phyloP scores from a whole-genome alignment of 2,797 vertebrate species.

The Xenops minutus region DNA sequence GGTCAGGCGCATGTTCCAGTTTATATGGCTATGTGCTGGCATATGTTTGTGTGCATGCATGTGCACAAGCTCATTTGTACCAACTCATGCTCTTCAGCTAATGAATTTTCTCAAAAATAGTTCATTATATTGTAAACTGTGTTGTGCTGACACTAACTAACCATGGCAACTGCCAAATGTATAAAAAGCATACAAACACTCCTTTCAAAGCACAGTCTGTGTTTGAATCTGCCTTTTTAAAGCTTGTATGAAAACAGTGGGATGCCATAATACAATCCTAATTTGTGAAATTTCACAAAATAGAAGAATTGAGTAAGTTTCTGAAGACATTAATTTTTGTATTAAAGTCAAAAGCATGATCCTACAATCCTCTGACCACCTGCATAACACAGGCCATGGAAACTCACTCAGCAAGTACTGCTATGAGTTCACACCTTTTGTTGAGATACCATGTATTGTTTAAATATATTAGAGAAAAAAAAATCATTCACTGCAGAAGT shows the following conservation, averaged over 20 bases:
- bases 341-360: not conserved
- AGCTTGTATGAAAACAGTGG: constrained; percentile 16
- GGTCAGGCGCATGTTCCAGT: not conserved
- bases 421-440: not conserved
- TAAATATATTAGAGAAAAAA: not conserved
- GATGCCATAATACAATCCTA: not conserved
- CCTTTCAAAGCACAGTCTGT: constrained; percentile 10
- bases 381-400: not conserved
- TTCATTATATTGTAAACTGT: not conserved
- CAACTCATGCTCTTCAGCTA: not conserved
- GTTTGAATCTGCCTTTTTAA: constrained; percentile 15
- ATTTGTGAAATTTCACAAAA: not conserved
- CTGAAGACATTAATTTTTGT: not conserved
- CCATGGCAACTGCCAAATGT: constrained; percentile 1
- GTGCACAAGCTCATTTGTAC: not conserved
- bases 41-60: rapidly evolving
- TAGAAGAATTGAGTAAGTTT: not conserved
- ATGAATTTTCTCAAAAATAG: constrained; percentile 20
- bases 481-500: not conserved
- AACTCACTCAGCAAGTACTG: not conserved
- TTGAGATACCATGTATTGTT: not conserved
- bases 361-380: not conserved
- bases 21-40: not conserved
- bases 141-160: constrained; percentile 16
- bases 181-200: constrained; percentile 8